Evolutionary conservation across 1,140 invertebrate genomes (phyloP), one percentile per base, ranked within the genome.

Genomic region (Ceratina calcarata): DNA sequence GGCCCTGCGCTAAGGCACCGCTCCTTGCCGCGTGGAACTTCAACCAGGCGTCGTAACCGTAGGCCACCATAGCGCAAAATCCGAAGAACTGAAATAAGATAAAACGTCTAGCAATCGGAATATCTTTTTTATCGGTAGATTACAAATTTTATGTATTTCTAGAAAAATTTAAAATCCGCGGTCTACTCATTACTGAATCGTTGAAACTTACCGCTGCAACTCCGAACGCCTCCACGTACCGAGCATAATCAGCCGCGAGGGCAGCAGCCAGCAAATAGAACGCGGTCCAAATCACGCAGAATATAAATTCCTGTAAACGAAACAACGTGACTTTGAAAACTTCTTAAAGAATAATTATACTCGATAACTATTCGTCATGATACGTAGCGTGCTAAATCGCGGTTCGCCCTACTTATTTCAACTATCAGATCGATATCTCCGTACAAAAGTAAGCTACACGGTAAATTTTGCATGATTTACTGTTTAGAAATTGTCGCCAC

Each of bases 1-100:
- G 93, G 76, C 96, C 96, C 92, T 97, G 97, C 45, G 96, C 96
- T 58, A 96, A 93, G 18, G 94, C 94, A 37, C 96, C 96, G 58
- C 90, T 93, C 79, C 93, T 94, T 84, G 94, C 93, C 10, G 91
- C 94, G 60, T 94, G 93, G 90, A 94, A 97, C 89, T 98, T 98
- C 13, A 97, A 89, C 90, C 95, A 97, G 8, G 96, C 95, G 88
- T 98, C 97, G 73, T 95, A 94, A 1, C 94, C 96, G 92, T 97
- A 98, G 16, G 93, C 94, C n/a, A 95, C 85, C 95, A 96, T 97
- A 37, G 95, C 95, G 72, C 94, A 93, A 91, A 96, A 97, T 55
- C 97, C 97, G 90, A 97, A 97, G 89, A 97, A 96, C 96, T 97
- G 90, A 45, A 95, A 94, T 82, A 93, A 84, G 51, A 64, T 45